Base-by-base conservation (phyloP, 2,797 vertebrate species). In the Syngnathus acus region DNA sequence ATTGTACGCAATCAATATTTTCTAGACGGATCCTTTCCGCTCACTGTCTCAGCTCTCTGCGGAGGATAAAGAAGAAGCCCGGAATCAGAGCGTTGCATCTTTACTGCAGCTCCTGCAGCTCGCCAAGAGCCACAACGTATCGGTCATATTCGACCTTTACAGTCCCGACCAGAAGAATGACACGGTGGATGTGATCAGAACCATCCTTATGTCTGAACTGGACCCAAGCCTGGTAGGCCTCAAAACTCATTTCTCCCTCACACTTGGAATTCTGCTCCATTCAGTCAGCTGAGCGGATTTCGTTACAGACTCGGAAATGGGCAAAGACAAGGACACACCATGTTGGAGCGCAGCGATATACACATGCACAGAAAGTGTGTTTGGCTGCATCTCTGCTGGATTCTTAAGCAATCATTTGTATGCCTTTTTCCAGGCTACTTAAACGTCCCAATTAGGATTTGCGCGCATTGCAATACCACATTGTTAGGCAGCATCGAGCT, bases 81-180 rank as follows among this genome's bases (percentile, higher is more conserved):
- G 61, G 23, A 65, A 65, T 9, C 93, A 98, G 87, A 88, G 2
- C 11, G 81, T 98, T 63, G 93, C 93, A 0, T 78, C 89, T 7
- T 77, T 99, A 62, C 47, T 0, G 43, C 26, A 95, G 5, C 82
- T 90, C 0, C 82, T 98, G n/a, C 0, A 76, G 0, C 85, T 89
- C 63, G 91, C 92, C 7, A 88, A 86, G 70, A 16, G 78, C 45
- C 77, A 84, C 74, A 94, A 91, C 64, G 84, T 93, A 66, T 90
- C 92, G 2, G 65, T 99, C 64, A 90, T 98, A 40, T 99, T 99
- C 53, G 97, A 99, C 80, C 75, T 98, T 0, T 91, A 92, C 23
- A 88, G 84, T 68, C 78, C 88, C 5, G 74, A 88, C 26, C 81
- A 84, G 53, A 65, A 79, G 39, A 83, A 75, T 6, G 91, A 93